Evolutionary conservation across 1,140 invertebrate species (phyloP).

Genomic region (Diabrotica undecimpunctata): DNA sequence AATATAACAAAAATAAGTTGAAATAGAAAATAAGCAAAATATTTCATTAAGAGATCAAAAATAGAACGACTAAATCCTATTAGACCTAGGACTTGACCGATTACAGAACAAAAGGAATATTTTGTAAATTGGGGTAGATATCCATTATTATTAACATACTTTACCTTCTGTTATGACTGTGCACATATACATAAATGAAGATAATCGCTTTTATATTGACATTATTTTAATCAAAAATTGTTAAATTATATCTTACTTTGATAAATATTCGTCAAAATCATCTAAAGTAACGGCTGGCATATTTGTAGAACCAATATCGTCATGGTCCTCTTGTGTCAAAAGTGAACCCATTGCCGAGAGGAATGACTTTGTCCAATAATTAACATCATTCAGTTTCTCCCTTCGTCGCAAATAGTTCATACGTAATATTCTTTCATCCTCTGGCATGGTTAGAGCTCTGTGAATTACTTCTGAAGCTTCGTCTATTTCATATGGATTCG

Average conservation of each 20-base stretch:
- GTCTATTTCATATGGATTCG: slow-evolving; percentile 87
- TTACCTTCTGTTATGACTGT: too few species aligned
- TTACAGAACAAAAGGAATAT: too few species aligned
- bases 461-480: slow-evolving; percentile 83
- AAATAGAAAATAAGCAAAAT: too few species aligned
- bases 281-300: slow-evolving; percentile 83
- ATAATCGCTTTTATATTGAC: too few species aligned
- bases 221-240: neutral
- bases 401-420: slow-evolving; percentile 81
- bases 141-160: too few species aligned
- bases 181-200: too few species aligned
- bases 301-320: slow-evolving; percentile 73
- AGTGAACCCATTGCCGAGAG: slow-evolving; percentile 80
- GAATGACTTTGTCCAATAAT: slow-evolving; percentile 86
- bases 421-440: slow-evolving; percentile 78
- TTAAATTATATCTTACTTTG: slow-evolving; percentile 59
- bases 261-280: slow-evolving; percentile 82
- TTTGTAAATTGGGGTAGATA: too few species aligned
- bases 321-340: slow-evolving; percentile 63
- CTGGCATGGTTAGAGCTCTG: slow-evolving; percentile 81
- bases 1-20: too few species aligned
- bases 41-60: too few species aligned
- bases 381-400: slow-evolving; percentile 79
- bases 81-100: too few species aligned
- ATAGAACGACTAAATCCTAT: too few species aligned